A percentile compares a stretch with the other conserved stretches of the same genome.
Conservation (phyloP, 2,797 vertebrate species). For the Sebastes vulpes region DNA sequence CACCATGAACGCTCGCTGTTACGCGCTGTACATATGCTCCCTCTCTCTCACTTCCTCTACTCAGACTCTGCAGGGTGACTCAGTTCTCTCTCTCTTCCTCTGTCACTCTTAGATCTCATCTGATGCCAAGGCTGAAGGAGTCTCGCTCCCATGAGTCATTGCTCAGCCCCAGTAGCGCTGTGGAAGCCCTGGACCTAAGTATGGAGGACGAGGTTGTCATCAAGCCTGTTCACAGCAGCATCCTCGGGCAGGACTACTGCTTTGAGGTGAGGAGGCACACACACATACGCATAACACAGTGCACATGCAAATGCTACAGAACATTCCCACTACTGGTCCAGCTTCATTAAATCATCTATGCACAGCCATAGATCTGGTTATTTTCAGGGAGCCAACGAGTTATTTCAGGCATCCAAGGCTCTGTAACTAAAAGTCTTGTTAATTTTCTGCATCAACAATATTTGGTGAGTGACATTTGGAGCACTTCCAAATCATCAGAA, state of each 20-base stretch:
- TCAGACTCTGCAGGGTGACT: slow-evolving; percentile 58
- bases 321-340: neutral
- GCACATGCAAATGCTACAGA: neutral
- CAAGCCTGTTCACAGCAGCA: slow-evolving; percentile 98
- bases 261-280: slow-evolving; percentile 81
- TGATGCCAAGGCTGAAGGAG: slow-evolving; percentile 99
- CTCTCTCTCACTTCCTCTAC: slow-evolving; percentile 35
- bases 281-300: neutral
- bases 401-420: neutral
- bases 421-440: neutral
- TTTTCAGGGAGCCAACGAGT: neutral
- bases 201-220: slow-evolving; percentile 99
- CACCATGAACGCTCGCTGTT: slow-evolving; percentile 39
- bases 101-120: slow-evolving; percentile 92
- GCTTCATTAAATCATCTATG: neutral
- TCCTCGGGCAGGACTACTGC: slow-evolving; percentile 96
- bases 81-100: slow-evolving; percentile 26
- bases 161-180: slow-evolving; percentile 97
- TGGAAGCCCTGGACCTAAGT: slow-evolving; percentile 98
- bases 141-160: slow-evolving; percentile 99
- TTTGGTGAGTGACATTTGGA: neutral
- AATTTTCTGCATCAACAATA: neutral
- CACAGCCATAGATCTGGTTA: neutral
- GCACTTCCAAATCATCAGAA: neutral
- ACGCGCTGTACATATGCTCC: slow-evolving; percentile 57